A percentile compares a stretch with the other conserved stretches of the same genome.
Evolutionary conservation across 2,113 vertebrate species (phyloP).

Genomic region (Eretmochelys imbricata): DNA sequence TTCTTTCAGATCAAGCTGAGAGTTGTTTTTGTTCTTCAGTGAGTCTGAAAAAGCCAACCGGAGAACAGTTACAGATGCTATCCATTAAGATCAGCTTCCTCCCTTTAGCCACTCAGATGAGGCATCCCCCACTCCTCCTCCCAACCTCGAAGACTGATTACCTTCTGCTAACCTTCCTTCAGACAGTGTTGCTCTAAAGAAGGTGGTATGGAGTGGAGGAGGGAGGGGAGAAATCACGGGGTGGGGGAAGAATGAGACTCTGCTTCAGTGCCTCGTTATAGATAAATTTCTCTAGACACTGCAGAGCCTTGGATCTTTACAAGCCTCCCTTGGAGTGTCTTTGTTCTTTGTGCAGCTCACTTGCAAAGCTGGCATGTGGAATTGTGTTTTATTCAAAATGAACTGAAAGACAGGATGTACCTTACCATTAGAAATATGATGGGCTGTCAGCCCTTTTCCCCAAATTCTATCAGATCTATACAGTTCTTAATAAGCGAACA

Average conservation of each 20-base stretch:
- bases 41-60: slow-evolving; percentile 10
- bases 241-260: slow-evolving; percentile 15
- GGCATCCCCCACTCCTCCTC: slow-evolving; percentile 39
- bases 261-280: slow-evolving; percentile 63
- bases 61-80: slow-evolving; percentile 77
- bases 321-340: slow-evolving; percentile 50
- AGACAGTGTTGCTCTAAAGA: slow-evolving; percentile 24
- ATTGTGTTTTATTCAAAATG: slow-evolving; percentile 62
- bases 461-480: slow-evolving; percentile 44
- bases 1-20: neutral
- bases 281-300: slow-evolving; percentile 66
- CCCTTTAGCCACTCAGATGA: slow-evolving; percentile 69
- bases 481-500: slow-evolving; percentile 66
- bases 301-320: slow-evolving; percentile 60
- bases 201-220: neutral
- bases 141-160: slow-evolving; percentile 52
- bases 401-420: slow-evolving; percentile 49
- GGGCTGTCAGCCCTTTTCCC: slow-evolving; percentile 15
- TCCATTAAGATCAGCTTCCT: slow-evolving; percentile 73
- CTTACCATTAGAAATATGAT: slow-evolving; percentile 63
- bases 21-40: neutral
- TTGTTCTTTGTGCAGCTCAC: slow-evolving; percentile 57
- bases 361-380: slow-evolving; percentile 43
- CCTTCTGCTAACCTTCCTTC: slow-evolving; percentile 73
- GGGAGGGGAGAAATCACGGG: neutral